These are phyloP conservation scores for Unio delphinus DNA, from an alignment of 2,888 invertebrate species.

Conservation along the genomic window DNA sequence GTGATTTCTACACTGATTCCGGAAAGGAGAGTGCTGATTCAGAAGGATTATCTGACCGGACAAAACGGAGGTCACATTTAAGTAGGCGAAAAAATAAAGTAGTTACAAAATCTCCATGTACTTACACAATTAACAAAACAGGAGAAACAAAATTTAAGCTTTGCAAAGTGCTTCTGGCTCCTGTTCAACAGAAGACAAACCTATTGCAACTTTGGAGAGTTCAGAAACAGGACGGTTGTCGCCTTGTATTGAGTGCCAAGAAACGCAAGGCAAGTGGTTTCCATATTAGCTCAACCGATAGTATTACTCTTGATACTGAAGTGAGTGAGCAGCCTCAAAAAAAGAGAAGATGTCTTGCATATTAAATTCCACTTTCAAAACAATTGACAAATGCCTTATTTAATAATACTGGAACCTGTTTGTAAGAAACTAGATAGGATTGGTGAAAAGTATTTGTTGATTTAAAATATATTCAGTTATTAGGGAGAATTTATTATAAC, in stretches of 20 bases:
- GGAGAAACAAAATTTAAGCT: conserved; percentile 37
- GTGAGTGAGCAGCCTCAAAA: conserved; percentile 12
- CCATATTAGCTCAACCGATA: conserved; percentile 4
- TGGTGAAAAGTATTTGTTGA: too few relatives aligned
- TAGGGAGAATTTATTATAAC: too few relatives aligned
- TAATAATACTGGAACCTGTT: too few relatives aligned
- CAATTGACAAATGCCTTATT: background rate
- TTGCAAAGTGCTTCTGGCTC: conserved; percentile 22
- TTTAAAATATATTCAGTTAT: too few relatives aligned
- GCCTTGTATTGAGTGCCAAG: conserved; percentile 48
- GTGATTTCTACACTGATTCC: too few relatives aligned
- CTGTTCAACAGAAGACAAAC: conserved; percentile 30
- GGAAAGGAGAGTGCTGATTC: too few relatives aligned
- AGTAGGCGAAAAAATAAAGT: too few relatives aligned
- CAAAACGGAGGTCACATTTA: too few relatives aligned
- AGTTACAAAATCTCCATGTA: background rate
- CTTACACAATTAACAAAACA: conserved; percentile 31
- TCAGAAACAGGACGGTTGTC: conserved; percentile 49
- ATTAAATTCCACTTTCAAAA: conserved; percentile 8
- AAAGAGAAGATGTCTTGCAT: conserved; percentile 24
- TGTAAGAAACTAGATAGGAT: too few relatives aligned
- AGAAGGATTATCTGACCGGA: too few relatives aligned
- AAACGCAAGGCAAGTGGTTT: conserved; percentile 20
- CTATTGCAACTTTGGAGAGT: conserved; percentile 52
- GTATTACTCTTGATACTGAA: too few relatives aligned